Evolutionary conservation across 92 coral and sea anemone species (phyloP), one percentile per base, ranked within the genome.

Genomic region (Phenganax stokvisi): DNA sequence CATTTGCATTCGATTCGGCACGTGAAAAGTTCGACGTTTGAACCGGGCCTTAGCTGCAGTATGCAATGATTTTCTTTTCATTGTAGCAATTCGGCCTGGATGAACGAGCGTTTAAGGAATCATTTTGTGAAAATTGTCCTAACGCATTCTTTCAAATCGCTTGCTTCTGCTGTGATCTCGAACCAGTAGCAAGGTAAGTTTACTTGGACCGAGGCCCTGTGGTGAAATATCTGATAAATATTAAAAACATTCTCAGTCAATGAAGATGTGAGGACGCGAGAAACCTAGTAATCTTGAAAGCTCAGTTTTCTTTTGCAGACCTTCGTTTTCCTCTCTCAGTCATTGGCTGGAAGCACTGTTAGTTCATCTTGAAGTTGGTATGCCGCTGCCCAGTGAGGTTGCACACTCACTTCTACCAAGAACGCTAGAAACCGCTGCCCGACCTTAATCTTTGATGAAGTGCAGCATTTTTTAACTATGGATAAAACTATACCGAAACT

Each of bases 271-370:
- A 37, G 2, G 47, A 5, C 47, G 25, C 47, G 2, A 37, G 47
- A 37, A 37, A 37, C 47, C 47, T 37, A 37, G 47, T 5, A 37
- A 37, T 37, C 47, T 37, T 37, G 47, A 37, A 37, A 37, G 47
- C 47, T 37, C 47, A 37, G 3, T 37, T 13, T 59, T 59, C 16
- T 10, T 55, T 85, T 80, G 47, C 59, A 96, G 99, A 63, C 97
- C 99, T 15, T 76, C 89, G 17, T 96, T 96, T 87, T 82, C 82
- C 31, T 84, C 92, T 10, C 82, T 89, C 51, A 93, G 85, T 69
- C 83, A 80, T 8, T 96, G 99, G 99, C 87, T 96, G 56, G 99
- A 96, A 30, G 87, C 99, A 8, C 84, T 96, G 6, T 81, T 88
- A 58, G 87, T 96, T 54, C 99, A 96, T 76, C 83, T 96, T 17